A percentile compares a stretch with the other conserved stretches of the same genome.
These are phyloP conservation scores for Danaus plexippus DNA, from an alignment of 1,140 invertebrate species.

Conservation along the genomic window DNA sequence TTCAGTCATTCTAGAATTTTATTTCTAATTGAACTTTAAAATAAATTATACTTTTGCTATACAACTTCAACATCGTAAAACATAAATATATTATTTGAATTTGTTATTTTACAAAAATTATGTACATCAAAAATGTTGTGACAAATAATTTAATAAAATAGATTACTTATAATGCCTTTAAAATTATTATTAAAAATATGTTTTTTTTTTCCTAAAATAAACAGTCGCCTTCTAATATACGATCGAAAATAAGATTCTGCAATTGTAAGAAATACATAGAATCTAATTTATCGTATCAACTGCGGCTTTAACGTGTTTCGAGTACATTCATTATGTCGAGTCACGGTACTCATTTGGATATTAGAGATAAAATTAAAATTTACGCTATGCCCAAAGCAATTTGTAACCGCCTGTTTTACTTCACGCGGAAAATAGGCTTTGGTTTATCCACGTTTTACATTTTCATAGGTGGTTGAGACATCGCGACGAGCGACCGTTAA, in stretches of 20 bases:
- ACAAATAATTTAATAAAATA: too few relatives aligned
- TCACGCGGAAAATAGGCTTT: slow-evolving; percentile 68
- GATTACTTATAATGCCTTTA: too few relatives aligned
- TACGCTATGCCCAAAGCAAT: slow-evolving; percentile 70
- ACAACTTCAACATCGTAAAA: too few relatives aligned
- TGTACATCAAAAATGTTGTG: too few relatives aligned
- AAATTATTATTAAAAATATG: too few relatives aligned
- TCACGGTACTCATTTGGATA: slow-evolving; percentile 69
- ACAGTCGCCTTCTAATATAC: not conserved
- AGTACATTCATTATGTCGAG: slow-evolving; percentile 70
- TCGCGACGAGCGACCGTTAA: not conserved
- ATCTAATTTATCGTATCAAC: slow-evolving; percentile 35
- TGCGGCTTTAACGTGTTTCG: slow-evolving; percentile 57
- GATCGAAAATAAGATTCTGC: not conserved
- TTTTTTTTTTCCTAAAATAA: too few relatives aligned
- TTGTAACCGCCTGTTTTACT: slow-evolving; percentile 65
- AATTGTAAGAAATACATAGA: slow-evolving; percentile 18
- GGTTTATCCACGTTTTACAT: slow-evolving; percentile 64
- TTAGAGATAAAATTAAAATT: slow-evolving; percentile 72
- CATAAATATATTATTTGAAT: too few relatives aligned
- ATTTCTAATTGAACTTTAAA: too few relatives aligned
- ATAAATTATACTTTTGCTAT: too few relatives aligned
- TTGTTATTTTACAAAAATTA: too few relatives aligned
- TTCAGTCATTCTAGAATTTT: too few relatives aligned
- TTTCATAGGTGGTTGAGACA: slow-evolving; percentile 62